Percentiles rank a stretch among this genome's conserved stretches.
phyloP scores from a whole-genome alignment of 2,113 vertebrate species.

The Kryptolebias marmoratus region DNA sequence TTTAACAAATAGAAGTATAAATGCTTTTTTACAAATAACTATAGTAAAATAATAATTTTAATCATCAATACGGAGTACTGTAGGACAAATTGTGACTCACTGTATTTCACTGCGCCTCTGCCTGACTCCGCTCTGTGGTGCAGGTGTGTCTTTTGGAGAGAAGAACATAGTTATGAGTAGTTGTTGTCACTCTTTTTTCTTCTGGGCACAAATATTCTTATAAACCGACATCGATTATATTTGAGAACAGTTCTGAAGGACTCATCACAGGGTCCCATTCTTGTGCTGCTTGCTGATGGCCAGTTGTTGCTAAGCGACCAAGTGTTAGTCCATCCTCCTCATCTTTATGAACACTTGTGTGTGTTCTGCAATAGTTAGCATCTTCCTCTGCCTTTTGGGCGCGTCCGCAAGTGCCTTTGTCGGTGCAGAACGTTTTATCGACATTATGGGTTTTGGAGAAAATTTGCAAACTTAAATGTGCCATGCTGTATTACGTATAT shows the following conservation, averaged over 20 bases:
- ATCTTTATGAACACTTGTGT: not conserved
- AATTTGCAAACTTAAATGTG: too few relatives aligned
- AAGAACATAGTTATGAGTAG: not conserved
- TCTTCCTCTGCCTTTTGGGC: too few relatives aligned
- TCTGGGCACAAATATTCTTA: not conserved
- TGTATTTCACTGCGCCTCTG: too few relatives aligned
- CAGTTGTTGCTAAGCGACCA: conserved; percentile 13
- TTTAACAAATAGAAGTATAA: too few relatives aligned
- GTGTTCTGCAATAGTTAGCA: not conserved
- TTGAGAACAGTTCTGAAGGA: not conserved
- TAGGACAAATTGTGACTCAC: too few relatives aligned
- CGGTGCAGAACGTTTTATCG: too few relatives aligned
- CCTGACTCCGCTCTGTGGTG: not conserved
- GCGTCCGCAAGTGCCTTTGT: too few relatives aligned
- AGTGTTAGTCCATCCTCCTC: conserved; percentile 23
- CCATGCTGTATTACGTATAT: too few relatives aligned
- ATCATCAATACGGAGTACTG: too few relatives aligned
- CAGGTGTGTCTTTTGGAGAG: not conserved
- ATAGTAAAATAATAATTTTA: too few relatives aligned
- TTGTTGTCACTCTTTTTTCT: conserved; percentile 1
- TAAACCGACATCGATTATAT: conserved; percentile 6
- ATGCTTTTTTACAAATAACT: too few relatives aligned
- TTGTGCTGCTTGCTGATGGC: conserved; percentile 3
- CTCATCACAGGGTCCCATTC: not conserved
- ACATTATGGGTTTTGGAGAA: too few relatives aligned